A percentile compares a stretch with the other conserved stretches of the same genome.
phyloP scores from a whole-genome alignment of 2,113 vertebrate genomes.

The Mobula birostris region DNA sequence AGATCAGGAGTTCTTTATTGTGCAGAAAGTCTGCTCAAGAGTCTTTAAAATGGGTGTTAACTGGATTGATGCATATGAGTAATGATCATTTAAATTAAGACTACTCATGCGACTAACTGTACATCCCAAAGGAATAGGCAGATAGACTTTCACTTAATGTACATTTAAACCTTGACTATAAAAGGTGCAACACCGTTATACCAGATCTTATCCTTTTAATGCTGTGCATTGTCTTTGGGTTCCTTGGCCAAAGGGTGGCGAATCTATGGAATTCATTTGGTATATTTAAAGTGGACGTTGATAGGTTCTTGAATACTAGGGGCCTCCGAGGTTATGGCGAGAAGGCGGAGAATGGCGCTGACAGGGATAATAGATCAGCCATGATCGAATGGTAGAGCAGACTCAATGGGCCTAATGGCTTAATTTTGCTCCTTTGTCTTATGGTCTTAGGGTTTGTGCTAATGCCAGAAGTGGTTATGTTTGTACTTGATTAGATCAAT shows the following conservation, averaged over 20 bases:
- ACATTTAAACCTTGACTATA: not conserved
- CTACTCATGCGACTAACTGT: not conserved
- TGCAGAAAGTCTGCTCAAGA: no score
- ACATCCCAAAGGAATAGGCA: not conserved
- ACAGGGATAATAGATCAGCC: no score
- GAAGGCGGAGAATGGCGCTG: no score
- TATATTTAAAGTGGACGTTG: no score
- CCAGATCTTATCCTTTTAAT: not conserved
- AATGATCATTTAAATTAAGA: not conserved
- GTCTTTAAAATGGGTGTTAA: not conserved
- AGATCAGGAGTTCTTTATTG: no score
- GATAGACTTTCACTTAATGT: not conserved
- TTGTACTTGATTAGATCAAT: not conserved
- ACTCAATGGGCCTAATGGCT: no score
- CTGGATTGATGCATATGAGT: not conserved
- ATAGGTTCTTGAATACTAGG: no score
- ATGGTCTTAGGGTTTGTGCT: not conserved
- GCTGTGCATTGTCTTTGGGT: not conserved
- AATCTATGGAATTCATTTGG: no score
- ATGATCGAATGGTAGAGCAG: no score
- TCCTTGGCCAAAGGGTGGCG: no score
- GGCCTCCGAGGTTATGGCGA: no score
- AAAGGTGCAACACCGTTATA: not conserved
- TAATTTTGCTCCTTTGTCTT: no score
- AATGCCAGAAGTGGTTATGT: not conserved